These are phyloP conservation scores for Pemphredon lugubris DNA, from an alignment of 2,888 invertebrate species.

Conservation along the genomic window DNA sequence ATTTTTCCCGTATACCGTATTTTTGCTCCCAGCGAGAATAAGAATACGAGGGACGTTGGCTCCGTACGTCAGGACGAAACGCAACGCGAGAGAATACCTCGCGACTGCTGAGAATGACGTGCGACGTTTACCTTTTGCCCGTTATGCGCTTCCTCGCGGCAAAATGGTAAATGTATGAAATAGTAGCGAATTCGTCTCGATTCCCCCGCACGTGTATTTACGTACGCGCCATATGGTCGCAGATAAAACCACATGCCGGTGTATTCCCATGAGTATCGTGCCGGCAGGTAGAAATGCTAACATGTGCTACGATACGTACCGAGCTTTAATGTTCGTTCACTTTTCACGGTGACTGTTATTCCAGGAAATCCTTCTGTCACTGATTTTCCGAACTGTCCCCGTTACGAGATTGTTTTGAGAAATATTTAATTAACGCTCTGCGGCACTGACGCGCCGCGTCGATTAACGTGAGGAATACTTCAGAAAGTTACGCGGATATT, in stretches of 20 bases:
- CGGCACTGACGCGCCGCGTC: too few relatives aligned
- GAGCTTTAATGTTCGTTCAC: constrained; percentile 17
- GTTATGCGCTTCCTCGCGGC: too few relatives aligned
- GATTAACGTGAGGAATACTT: too few relatives aligned
- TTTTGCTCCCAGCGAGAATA: too few relatives aligned
- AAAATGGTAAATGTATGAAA: constrained; percentile 13
- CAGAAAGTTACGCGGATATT: too few relatives aligned
- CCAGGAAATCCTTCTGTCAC: not conserved
- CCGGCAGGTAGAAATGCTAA: constrained; percentile 56
- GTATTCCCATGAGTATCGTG: constrained; percentile 68
- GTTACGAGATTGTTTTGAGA: too few relatives aligned
- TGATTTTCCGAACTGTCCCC: too few relatives aligned
- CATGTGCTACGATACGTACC: constrained; percentile 47
- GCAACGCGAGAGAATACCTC: not conserved
- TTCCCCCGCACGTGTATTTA: constrained; percentile 59
- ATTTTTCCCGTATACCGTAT: too few relatives aligned
- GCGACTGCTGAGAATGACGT: not conserved
- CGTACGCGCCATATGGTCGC: constrained; percentile 66
- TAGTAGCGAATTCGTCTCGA: constrained; percentile 33
- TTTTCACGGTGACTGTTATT: constrained; percentile 14
- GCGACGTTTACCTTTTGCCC: not conserved
- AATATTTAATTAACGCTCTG: too few relatives aligned
- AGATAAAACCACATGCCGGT: constrained; percentile 68
- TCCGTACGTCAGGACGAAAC: not conserved
- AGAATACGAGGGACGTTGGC: too few relatives aligned